These are phyloP conservation scores for Leuciscus idus DNA, from an alignment of 2,113 vertebrate genomes.

Conservation along the genomic window DNA sequence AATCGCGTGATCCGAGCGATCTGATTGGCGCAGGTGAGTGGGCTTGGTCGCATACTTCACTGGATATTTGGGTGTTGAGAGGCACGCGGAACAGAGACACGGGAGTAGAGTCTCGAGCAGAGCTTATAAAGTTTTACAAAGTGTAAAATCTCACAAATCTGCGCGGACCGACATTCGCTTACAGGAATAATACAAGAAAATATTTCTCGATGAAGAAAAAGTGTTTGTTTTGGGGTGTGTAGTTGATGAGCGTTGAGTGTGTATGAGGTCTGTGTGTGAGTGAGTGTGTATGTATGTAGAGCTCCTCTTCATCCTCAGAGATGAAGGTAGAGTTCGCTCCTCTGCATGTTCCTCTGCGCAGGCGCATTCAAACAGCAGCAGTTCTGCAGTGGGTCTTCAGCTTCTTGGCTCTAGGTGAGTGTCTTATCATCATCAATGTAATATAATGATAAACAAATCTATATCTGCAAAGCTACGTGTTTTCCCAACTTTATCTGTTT, in stretches of 20 bases:
- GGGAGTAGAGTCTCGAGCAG: neutral
- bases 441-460: neutral
- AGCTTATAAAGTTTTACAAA: neutral
- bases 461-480: no score
- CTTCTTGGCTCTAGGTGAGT: conserved; percentile 71
- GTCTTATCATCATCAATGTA: neutral
- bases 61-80: neutral
- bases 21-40: conserved; percentile 16
- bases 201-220: no score
- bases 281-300: neutral
- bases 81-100: neutral
- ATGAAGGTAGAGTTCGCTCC: conserved; percentile 85
- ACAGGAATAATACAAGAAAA: neutral
- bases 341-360: conserved; percentile 73
- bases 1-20: neutral
- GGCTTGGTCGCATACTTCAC: neutral
- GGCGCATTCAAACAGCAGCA: conserved; percentile 80
- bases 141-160: neutral
- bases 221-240: neutral
- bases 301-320: neutral
- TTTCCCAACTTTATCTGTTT: no score
- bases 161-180: neutral
- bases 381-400: conserved; percentile 85
- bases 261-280: neutral
- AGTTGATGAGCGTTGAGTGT: no score